Base-by-base conservation (phyloP, 2,888 invertebrate genomes). In the Aleiodes alternator region DNA sequence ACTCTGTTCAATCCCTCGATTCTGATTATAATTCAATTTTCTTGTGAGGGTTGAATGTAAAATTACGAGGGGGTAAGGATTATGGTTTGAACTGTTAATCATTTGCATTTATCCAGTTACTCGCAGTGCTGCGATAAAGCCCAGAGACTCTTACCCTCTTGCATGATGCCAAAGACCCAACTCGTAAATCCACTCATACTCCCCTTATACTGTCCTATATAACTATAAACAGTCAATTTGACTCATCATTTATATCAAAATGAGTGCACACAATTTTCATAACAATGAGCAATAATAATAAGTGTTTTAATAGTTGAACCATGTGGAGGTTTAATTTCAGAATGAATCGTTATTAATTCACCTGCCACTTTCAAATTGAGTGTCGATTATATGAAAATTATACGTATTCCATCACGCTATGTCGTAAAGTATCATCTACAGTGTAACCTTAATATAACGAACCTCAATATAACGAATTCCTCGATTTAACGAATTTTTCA, bases 11-110 rank as follows among this genome's bases (percentile, higher is more conserved):
- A 38, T 34, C n/a, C 38, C 43, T 43, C 31, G 55, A 53, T 70
- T 75, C 43, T 53, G 71, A 72, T 71, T 71, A 75, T 70, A 75
- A 75, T 75, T 75, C 75, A 75, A 75, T 75, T 75, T 56, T 71
- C 34, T 68, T 70, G 48, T 31, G 16, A 48, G 64, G 64, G 23
- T 64, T 64, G 43, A 14, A 23, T 23, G 43, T 16, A 23, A 48
- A 64, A 64, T 64, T 43, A 64, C 43, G 64, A 64, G 11, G 16
- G 64, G 48, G 11, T 48, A 43, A 48, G 48, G 64, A 64, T 64
- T 38, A 64, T 48, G 43, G 43, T 16, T 64, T 23, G 64, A 64
- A 64, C 48, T 16, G 64, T 64, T 64, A 64, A 64, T 64, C 64
- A 64, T 64, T 43, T 64, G 64, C 64, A 64, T 43, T 64, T 48